Evolutionary conservation across 2,888 invertebrate genomes (phyloP).

Genomic region (Leptothorax acervorum): DNA sequence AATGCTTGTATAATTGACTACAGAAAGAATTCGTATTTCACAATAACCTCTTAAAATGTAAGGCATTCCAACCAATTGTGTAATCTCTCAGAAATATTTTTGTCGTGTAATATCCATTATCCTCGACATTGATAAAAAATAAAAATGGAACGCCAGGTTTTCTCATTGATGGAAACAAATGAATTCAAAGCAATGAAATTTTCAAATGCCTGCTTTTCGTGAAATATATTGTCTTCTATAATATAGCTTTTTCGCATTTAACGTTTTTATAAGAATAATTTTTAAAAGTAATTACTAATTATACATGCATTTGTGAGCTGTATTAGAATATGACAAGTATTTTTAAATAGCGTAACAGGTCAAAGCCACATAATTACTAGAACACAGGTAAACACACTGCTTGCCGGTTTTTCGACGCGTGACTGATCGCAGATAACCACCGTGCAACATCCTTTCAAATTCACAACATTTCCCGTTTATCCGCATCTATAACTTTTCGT

Average conservation of each 20-base stretch:
- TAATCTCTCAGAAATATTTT: not conserved
- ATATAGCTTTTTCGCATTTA: no score
- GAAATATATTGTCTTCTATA: no score
- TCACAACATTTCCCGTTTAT: slow-evolving; percentile 24
- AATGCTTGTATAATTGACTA: not conserved
- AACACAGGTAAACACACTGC: slow-evolving; percentile 7
- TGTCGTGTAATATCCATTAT: not conserved
- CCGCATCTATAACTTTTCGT: not conserved
- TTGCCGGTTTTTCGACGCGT: slow-evolving; percentile 40
- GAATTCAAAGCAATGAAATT: not conserved
- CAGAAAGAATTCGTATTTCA: not conserved
- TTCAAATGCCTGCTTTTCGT: no score
- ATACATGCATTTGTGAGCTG: not conserved
- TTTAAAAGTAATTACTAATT: no score
- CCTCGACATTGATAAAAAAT: not conserved
- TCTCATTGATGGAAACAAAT: not conserved
- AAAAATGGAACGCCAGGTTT: not conserved
- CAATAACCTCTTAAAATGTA: not conserved
- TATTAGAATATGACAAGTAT: not conserved
- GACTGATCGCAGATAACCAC: slow-evolving; percentile 46
- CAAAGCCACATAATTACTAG: slow-evolving; percentile 23
- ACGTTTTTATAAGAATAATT: no score
- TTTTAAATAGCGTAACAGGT: slow-evolving; percentile 18
- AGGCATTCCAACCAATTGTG: not conserved
- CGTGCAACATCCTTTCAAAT: slow-evolving; percentile 42